phyloP scores from a whole-genome alignment of 1,140 invertebrate species.

The Bombus waltoni region DNA sequence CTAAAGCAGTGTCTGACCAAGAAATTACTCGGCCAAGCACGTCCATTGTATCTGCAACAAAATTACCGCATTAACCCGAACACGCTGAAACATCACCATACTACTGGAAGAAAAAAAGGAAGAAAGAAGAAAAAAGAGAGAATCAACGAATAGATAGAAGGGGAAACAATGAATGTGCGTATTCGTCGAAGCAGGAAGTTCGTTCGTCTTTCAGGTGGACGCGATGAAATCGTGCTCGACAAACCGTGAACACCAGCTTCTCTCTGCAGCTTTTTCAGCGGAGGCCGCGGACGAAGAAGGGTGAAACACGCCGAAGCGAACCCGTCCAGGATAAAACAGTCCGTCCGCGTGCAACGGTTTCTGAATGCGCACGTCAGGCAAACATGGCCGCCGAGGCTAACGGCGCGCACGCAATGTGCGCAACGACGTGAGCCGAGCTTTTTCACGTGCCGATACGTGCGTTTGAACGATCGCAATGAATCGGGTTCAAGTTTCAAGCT shows the following conservation, averaged over 20 bases:
- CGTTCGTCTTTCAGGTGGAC: constrained; percentile 7
- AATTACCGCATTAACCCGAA: not conserved
- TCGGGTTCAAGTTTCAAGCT: constrained; percentile 52
- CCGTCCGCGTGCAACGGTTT: not conserved
- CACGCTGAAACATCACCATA: too few relatives aligned
- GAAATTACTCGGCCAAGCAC: not conserved
- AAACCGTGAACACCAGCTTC: constrained; percentile 5
- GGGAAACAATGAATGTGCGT: not conserved
- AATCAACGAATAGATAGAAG: not conserved
- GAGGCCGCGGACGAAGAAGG: not conserved
- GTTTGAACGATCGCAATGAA: constrained; percentile 7
- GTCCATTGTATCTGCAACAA: not conserved
- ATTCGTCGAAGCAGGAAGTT: constrained; percentile 17
- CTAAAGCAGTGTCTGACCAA: not conserved
- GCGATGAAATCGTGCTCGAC: constrained; percentile 21
- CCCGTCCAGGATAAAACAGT: not conserved
- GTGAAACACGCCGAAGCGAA: not conserved
- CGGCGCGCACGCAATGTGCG: constrained; percentile 18
- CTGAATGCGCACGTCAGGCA: constrained; percentile 16
- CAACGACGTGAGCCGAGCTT: constrained; percentile 13
- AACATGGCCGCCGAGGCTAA: constrained; percentile 18
- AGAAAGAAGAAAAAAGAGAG: too few relatives aligned
- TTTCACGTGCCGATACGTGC: not conserved
- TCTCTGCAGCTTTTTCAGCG: constrained; percentile 5
- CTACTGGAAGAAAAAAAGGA: too few relatives aligned